These are phyloP conservation scores for Cebus imitator DNA, from an alignment of 2,113 vertebrate genomes.

Conservation along the genomic window DNA sequence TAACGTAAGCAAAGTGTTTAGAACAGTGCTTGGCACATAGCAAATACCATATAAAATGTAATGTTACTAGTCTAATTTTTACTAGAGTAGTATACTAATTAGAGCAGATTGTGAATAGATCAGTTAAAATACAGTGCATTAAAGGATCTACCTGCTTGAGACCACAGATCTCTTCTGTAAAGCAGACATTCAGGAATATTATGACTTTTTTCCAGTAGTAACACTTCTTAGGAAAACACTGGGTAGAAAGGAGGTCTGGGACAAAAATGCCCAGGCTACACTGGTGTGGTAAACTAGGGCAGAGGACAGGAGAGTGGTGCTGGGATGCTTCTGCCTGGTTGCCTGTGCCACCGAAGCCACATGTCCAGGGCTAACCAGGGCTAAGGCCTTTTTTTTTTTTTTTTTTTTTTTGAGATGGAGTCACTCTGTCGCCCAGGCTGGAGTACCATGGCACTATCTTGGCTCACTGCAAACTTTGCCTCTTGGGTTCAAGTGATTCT, in stretches of 20 bases:
- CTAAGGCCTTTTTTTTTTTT: too few relatives aligned
- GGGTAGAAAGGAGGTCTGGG: constrained; percentile 11
- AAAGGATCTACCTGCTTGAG: neutral
- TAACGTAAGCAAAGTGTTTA: neutral
- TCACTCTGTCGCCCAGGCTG: too few relatives aligned
- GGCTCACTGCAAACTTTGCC: too few relatives aligned
- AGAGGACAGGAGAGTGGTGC: neutral
- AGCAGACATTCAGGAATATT: neutral
- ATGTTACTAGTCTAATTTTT: neutral
- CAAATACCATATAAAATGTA: neutral
- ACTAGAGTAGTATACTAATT: too few relatives aligned
- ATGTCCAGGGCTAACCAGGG: neutral
- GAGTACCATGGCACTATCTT: too few relatives aligned
- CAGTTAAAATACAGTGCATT: neutral
- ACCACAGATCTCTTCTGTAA: neutral
- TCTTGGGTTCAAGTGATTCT: too few relatives aligned
- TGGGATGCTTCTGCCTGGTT: neutral
- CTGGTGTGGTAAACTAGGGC: neutral
- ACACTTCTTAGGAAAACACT: neutral
- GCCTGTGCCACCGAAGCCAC: neutral
- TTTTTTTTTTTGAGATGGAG: too few relatives aligned
- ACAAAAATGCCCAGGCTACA: neutral
- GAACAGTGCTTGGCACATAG: neutral
- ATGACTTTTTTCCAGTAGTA: neutral
- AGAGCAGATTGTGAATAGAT: neutral